Conservation (phyloP, 2,113 vertebrate genomes). For the Triplophysa dalaica region DNA sequence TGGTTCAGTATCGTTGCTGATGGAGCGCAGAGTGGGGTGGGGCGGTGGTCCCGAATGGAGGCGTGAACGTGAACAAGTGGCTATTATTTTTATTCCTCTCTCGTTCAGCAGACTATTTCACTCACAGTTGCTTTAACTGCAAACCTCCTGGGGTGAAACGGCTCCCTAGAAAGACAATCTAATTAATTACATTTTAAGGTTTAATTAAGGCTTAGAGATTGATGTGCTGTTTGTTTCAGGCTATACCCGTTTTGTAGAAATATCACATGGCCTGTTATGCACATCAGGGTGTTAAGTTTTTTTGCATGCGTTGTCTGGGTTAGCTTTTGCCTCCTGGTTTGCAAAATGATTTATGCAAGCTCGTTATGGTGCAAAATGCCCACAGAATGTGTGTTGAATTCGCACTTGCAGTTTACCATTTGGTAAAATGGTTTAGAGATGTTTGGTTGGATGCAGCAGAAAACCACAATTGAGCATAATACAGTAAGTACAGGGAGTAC, state of each 20-base stretch:
- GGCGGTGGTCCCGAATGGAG: background rate
- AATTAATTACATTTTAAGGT: conserved; percentile 27
- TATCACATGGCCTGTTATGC: conserved; percentile 10
- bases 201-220: conserved; percentile 7
- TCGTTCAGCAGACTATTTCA: background rate
- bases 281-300: background rate
- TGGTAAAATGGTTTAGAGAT: too few relatives aligned
- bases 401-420: too few relatives aligned
- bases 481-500: too few relatives aligned
- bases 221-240: background rate
- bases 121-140: background rate
- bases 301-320: too few relatives aligned
- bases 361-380: too few relatives aligned
- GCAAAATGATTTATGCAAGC: too few relatives aligned
- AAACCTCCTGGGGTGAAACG: conserved; percentile 16
- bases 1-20: conserved; percentile 45
- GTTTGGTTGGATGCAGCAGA: too few relatives aligned
- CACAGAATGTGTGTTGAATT: too few relatives aligned
- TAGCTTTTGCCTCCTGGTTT: too few relatives aligned
- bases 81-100: conserved; percentile 22
- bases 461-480: too few relatives aligned
- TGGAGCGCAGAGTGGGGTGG: conserved; percentile 18
- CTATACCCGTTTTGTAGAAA: background rate
- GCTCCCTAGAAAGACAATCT: background rate
- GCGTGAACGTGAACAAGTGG: conserved; percentile 9